Evolutionary conservation across 1,140 invertebrate species (phyloP), one percentile per base, ranked within the genome.

Genomic region (Neoseiulus cucumeris): DNA sequence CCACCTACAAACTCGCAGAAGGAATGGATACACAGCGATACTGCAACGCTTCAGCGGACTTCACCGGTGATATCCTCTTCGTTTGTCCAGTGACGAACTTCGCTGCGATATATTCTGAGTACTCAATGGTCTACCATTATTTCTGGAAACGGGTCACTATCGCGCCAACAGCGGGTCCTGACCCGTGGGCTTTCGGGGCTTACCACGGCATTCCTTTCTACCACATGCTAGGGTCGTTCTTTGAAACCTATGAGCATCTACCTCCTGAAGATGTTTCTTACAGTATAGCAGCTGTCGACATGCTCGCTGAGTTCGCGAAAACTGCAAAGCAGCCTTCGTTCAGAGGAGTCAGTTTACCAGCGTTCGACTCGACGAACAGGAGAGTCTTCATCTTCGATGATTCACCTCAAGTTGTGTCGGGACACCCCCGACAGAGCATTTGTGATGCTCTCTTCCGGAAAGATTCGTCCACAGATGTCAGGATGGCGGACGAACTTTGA

Each of bases 141-240:
- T 59, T 59, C 51, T 59, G 51, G 51, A 25, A 17, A 14, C 14
- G 51, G 17, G 22, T 5, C 14, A 1, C 22, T 14, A 25, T 59
- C 4, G 17, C 51, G 22, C 6, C 51, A 6, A 59, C 22, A 12
- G 51, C 22, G 2, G 22, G 51, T 14, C 17, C 51, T 29, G 22
- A 59, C 33, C 51, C 51, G 14, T 59, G 14, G 51, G 51, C 22
- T 17, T 59, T 59, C 33, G 14, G 45, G 4, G 45, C 45, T 4
- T 47, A 47, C 28, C 45, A 47, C 45, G 45, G 45, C 14, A 47
- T 47, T 5, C 51, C 51, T 1, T 20, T 25, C 22, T 59, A 59
- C 22, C 51, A 59, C 22, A 59, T 59, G 51, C 25, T 59, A 20
- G 51, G 51, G 25, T 59, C 51, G 22, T 59, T 59, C 9, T 59